Evolutionary conservation across 2,888 invertebrate species (phyloP).

Genomic region (Tenodera sinensis): DNA sequence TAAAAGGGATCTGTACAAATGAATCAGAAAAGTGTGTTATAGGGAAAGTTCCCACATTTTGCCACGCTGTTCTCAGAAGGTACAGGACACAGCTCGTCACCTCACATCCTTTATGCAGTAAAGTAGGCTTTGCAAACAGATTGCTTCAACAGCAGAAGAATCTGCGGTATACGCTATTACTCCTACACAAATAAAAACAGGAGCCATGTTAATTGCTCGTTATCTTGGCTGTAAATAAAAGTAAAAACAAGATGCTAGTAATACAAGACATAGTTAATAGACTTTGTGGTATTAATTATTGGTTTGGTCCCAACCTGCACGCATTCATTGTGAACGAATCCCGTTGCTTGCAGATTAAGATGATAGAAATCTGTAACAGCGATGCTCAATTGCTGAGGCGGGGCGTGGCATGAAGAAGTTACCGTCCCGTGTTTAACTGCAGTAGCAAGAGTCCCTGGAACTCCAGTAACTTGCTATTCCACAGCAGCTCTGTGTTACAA

Average conservation of each 20-base stretch:
- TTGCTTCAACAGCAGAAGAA: background rate
- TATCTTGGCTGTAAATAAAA: background rate
- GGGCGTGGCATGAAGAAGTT: background rate
- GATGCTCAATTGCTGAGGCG: background rate
- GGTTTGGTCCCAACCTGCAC: background rate
- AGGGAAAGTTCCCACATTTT: too few species aligned
- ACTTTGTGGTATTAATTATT: conserved; percentile 6
- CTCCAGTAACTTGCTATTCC: background rate
- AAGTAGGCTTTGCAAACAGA: background rate
- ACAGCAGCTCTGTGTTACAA: background rate
- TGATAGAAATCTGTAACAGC: background rate
- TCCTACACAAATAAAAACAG: background rate
- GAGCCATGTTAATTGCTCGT: background rate
- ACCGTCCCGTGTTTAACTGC: background rate
- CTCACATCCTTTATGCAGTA: background rate
- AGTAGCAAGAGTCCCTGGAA: background rate
- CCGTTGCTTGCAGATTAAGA: background rate
- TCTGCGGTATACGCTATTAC: background rate
- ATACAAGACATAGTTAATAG: background rate
- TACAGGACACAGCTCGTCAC: too few species aligned
- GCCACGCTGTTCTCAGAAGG: too few species aligned
- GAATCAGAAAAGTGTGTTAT: too few species aligned
- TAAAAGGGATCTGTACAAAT: too few species aligned
- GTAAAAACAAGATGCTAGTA: background rate
- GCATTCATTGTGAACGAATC: background rate